Conservation (phyloP, 1,140 invertebrate species). For the Ceratitis capitata region DNA sequence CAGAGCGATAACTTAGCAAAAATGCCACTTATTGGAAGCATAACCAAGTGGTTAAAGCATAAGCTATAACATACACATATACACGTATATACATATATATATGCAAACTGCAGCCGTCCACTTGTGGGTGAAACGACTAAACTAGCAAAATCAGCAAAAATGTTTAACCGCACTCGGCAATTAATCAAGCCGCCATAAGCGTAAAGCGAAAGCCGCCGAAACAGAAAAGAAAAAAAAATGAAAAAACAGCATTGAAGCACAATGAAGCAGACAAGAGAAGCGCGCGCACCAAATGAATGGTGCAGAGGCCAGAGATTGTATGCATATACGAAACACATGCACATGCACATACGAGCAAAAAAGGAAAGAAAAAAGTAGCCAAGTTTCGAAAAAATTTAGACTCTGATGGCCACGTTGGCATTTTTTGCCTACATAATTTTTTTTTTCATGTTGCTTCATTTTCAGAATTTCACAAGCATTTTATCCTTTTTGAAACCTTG, state of each 20-base stretch:
- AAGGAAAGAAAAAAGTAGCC: neutral
- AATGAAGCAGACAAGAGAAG: neutral
- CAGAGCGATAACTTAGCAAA: too few relatives aligned
- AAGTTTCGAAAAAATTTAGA: neutral
- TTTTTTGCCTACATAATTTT: neutral
- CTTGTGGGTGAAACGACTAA: neutral
- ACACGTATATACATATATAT: too few relatives aligned
- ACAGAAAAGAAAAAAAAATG: too few relatives aligned
- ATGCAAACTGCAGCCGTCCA: neutral
- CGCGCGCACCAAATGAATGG: neutral
- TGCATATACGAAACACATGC: neutral
- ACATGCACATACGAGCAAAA: neutral
- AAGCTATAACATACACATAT: too few relatives aligned
- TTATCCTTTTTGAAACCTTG: neutral
- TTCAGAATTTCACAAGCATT: neutral
- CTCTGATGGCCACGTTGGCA: neutral
- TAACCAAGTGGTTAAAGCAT: neutral
- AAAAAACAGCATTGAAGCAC: neutral
- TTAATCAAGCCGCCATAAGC: conserved; percentile 27
- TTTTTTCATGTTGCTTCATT: conserved; percentile 2
- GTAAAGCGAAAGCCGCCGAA: neutral
- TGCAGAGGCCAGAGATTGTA: neutral
- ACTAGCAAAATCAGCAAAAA: conserved; percentile 33
- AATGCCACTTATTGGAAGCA: neutral
- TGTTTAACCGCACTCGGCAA: conserved; percentile 27